phyloP scores from a whole-genome alignment of 2,797 vertebrate genomes.

The Babyrousa celebensis region DNA sequence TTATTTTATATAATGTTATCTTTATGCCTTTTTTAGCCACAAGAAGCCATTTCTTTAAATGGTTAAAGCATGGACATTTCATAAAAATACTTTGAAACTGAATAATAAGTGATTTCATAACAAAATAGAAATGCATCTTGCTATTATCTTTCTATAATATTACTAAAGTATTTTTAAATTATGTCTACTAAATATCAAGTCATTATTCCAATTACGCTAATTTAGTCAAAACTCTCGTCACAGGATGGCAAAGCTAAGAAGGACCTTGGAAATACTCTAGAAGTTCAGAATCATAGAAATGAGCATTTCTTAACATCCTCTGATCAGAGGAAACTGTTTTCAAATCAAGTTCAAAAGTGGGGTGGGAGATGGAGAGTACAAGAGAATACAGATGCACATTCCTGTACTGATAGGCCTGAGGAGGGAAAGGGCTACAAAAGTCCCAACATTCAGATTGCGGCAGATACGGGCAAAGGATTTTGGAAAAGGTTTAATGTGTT shows the following conservation, averaged over 20 bases:
- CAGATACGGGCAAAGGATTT: not conserved
- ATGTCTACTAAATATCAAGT: constrained; percentile 17
- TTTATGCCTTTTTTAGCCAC: not conserved
- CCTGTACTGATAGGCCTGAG: not conserved
- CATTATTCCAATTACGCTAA: not conserved
- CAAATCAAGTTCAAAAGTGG: not conserved
- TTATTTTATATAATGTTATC: constrained; percentile 26
- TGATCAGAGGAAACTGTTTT: not conserved
- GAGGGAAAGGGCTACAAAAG: not conserved
- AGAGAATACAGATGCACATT: not conserved
- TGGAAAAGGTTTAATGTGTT: not conserved
- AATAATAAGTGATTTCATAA: constrained; percentile 60
- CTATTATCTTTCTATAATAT: not conserved
- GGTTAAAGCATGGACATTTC: constrained; percentile 51
- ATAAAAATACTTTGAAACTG: constrained; percentile 61
- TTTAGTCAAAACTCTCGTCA: constrained; percentile 1
- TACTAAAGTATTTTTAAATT: constrained; percentile 51
- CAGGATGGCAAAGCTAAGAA: not conserved
- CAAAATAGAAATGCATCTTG: not conserved
- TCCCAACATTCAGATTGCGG: not conserved
- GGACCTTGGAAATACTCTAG: not conserved
- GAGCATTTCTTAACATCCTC: not conserved
- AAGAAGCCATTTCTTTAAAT: constrained; percentile 9
- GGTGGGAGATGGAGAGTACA: not conserved
- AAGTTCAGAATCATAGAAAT: not conserved